A percentile compares a stretch with the other conserved stretches of the same genome.
phyloP scores from a whole-genome alignment of 1,140 invertebrate species.

The Tribolium castaneum region DNA sequence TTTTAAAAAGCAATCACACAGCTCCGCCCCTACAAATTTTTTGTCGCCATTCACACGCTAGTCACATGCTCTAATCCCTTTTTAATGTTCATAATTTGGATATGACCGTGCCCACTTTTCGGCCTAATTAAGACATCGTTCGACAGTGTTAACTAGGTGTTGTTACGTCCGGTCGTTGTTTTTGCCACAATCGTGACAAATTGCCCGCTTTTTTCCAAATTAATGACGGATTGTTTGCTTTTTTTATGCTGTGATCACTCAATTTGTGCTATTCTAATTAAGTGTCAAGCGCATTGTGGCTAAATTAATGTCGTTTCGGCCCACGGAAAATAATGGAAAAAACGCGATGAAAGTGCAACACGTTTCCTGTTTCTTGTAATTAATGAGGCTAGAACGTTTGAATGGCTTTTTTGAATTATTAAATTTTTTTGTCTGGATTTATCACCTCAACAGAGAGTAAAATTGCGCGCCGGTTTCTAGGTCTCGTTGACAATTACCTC shows the following conservation, averaged over 20 bases:
- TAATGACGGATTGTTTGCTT: constrained; percentile 19
- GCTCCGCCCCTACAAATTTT: constrained; percentile 2
- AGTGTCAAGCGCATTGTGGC: neutral
- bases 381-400: constrained; percentile 15
- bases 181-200: constrained; percentile 24
- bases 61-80: constrained; percentile 29
- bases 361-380: constrained; percentile 14
- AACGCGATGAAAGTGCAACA: constrained; percentile 14
- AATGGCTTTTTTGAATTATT: constrained; percentile 15
- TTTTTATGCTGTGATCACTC: constrained; percentile 9
- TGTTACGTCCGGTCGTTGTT: constrained; percentile 20
- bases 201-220: constrained; percentile 16
- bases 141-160: constrained; percentile 27
- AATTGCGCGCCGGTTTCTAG: constrained; percentile 13
- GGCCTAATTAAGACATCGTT: constrained; percentile 25
- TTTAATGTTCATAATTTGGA: constrained; percentile 31
- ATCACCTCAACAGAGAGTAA: neutral
- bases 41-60: constrained; percentile 30
- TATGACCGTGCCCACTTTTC: neutral
- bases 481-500: constrained; percentile 11
- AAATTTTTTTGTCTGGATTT: constrained; percentile 12
- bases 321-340: neutral
- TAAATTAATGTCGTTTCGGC: neutral
- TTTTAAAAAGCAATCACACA: constrained; percentile 29
- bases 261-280: constrained; percentile 22